phyloP scores from a whole-genome alignment of 2,797 vertebrate species.

The Etheostoma perlongum region DNA sequence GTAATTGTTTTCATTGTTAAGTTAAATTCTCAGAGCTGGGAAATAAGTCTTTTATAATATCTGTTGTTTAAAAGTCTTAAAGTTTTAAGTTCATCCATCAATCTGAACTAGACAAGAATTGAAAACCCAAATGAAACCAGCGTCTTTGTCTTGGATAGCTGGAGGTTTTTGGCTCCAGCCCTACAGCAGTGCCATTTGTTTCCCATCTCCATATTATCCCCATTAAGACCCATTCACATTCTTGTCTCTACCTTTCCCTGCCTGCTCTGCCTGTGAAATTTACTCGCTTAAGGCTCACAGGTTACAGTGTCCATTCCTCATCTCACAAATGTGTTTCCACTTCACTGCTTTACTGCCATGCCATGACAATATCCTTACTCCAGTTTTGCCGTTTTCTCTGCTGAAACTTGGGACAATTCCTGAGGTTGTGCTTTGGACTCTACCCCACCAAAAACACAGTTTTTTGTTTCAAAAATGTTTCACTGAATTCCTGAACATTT shows the following conservation, averaged over 20 bases:
- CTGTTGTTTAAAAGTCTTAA: background rate
- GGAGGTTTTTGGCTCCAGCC: constrained; percentile 35
- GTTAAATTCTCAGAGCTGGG: background rate
- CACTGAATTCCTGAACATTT: constrained; percentile 11
- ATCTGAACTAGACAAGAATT: constrained; percentile 7
- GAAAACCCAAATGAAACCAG: constrained; percentile 17
- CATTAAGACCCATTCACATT: constrained; percentile 60
- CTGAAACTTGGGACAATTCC: constrained; percentile 2
- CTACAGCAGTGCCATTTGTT: constrained; percentile 46
- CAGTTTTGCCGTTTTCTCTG: background rate
- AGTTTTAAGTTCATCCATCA: constrained; percentile 7
- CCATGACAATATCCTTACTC: background rate
- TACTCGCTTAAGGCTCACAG: constrained; percentile 60
- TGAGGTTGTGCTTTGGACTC: constrained; percentile 1
- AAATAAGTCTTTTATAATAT: background rate
- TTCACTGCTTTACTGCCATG: constrained; percentile 2
- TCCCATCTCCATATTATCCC: constrained; percentile 61
- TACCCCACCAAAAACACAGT: background rate
- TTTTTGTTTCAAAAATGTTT: background rate
- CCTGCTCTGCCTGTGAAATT: constrained; percentile 54
- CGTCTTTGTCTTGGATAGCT: constrained; percentile 20
- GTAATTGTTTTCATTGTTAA: background rate
- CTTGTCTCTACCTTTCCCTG: constrained; percentile 36
- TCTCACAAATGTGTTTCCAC: constrained; percentile 43
- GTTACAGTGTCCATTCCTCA: constrained; percentile 58